Percentiles rank a stretch among this genome's conserved stretches.
Conservation (phyloP, 2,113 vertebrate genomes). For the Narcine bancroftii region DNA sequence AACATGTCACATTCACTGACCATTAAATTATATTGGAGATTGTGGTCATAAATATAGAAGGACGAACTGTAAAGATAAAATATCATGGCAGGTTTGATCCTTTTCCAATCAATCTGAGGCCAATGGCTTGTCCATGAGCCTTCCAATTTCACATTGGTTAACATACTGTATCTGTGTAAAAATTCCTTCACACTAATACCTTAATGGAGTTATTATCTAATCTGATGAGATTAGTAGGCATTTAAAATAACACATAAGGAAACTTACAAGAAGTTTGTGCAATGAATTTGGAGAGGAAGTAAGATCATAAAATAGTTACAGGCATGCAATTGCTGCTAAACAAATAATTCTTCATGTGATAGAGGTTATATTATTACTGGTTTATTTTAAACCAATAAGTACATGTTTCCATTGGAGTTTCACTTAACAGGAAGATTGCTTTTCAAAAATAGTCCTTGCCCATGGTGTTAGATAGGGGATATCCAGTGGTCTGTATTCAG, state of each 20-base stretch:
- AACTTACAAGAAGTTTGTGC: not conserved
- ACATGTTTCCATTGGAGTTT: not conserved
- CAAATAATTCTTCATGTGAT: not conserved
- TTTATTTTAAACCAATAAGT: not conserved
- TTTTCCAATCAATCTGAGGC: not conserved
- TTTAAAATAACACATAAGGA: not conserved
- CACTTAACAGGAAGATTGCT: not conserved
- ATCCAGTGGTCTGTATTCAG: not conserved
- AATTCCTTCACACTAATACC: not conserved
- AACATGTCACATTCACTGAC: not conserved
- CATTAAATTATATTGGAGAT: not conserved
- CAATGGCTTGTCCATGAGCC: not conserved
- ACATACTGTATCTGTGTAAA: not conserved
- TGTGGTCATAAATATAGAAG: not conserved
- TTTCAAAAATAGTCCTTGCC: not conserved
- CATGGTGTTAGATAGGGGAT: not conserved
- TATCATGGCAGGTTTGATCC: not conserved
- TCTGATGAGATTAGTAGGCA: not conserved
- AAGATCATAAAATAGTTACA: not conserved
- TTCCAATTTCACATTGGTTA: constrained; percentile 9
- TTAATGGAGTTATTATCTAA: not conserved
- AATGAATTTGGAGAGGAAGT: not conserved
- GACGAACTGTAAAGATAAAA: not conserved
- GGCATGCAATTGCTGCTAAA: not conserved
- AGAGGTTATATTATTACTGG: not conserved